Conservation (phyloP, 1,140 invertebrate genomes). For the Micrasema longulum region DNA sequence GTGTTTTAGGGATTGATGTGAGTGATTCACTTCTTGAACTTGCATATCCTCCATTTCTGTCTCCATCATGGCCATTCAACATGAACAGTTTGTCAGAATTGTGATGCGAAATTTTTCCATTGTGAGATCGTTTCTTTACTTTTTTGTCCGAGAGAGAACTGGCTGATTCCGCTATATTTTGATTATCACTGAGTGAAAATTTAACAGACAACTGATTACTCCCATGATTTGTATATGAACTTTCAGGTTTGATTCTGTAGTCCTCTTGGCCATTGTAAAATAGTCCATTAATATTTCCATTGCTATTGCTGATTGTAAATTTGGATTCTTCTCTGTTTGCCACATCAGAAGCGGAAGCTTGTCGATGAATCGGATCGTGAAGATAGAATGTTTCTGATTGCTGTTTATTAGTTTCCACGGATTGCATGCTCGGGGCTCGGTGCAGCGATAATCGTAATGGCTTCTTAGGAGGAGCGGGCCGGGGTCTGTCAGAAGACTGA, state of each 20-base stretch:
- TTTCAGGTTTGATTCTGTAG: slow-evolving; percentile 40
- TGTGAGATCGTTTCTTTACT: slow-evolving; percentile 46
- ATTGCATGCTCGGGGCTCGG: slow-evolving; percentile 83
- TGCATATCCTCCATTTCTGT: slow-evolving; percentile 43
- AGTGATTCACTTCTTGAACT: slow-evolving; percentile 51
- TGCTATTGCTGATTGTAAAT: slow-evolving; percentile 44
- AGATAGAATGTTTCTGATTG: slow-evolving; percentile 49
- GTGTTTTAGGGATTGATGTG: slow-evolving; percentile 46
- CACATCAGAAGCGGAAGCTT: slow-evolving; percentile 36
- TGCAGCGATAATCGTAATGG: slow-evolving; percentile 84
- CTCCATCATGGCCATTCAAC: slow-evolving; percentile 41
- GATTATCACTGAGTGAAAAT: slow-evolving; percentile 43
- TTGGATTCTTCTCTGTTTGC: slow-evolving; percentile 45
- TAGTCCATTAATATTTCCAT: slow-evolving; percentile 33
- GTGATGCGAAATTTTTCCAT: slow-evolving; percentile 43
- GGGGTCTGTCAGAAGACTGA: slow-evolving; percentile 61
- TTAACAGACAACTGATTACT: slow-evolving; percentile 29
- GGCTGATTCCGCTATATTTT: slow-evolving; percentile 15
- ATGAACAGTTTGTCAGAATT: slow-evolving; percentile 19
- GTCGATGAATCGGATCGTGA: slow-evolving; percentile 46
- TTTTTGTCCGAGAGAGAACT: slow-evolving; percentile 35
- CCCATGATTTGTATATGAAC: slow-evolving; percentile 27
- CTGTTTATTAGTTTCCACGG: slow-evolving; percentile 64
- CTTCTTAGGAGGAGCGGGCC: slow-evolving; percentile 86
- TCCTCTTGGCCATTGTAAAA: slow-evolving; percentile 40